Evolutionary conservation across 92 coral and sea anemone genomes (phyloP).

Genomic region (Porites divaricata): DNA sequence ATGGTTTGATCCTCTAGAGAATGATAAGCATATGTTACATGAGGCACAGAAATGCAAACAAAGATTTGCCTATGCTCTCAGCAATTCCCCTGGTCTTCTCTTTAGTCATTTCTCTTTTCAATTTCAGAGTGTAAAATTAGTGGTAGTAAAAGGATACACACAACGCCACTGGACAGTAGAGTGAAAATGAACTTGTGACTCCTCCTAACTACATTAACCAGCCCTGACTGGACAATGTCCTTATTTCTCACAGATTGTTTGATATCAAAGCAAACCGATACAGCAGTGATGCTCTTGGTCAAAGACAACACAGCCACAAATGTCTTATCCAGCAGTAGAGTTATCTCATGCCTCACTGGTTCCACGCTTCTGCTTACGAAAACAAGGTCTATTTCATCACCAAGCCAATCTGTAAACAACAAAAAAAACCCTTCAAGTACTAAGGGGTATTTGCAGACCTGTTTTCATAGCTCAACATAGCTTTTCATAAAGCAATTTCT

Average conservation of each 20-base stretch:
- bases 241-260: slow-evolving; percentile 24
- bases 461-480: no score
- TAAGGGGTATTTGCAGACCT: no score
- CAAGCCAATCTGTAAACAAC: slow-evolving; percentile 42
- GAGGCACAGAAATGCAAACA: no score
- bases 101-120: no score
- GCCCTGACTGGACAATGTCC: background rate
- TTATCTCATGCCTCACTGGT: slow-evolving; percentile 46
- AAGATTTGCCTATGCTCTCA: no score
- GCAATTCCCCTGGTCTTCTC: no score
- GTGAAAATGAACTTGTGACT: slow-evolving; percentile 58
- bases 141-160: slow-evolving; percentile 73
- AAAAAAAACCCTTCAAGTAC: no score
- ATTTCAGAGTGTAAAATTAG: no score
- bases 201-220: slow-evolving; percentile 39
- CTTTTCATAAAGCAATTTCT: no score
- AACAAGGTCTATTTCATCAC: slow-evolving; percentile 41
- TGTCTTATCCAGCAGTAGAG: slow-evolving; percentile 61
- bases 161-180: slow-evolving; percentile 69
- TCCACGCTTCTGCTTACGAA: background rate
- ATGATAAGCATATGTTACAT: no score
- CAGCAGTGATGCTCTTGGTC: slow-evolving; percentile 42
- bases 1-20: no score
- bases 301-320: slow-evolving; percentile 47
- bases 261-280: slow-evolving; percentile 70